Percentiles rank a stretch among this genome's conserved stretches.
phyloP scores from a whole-genome alignment of 2,797 vertebrate genomes.

The Schizothorax lantsangensis region DNA sequence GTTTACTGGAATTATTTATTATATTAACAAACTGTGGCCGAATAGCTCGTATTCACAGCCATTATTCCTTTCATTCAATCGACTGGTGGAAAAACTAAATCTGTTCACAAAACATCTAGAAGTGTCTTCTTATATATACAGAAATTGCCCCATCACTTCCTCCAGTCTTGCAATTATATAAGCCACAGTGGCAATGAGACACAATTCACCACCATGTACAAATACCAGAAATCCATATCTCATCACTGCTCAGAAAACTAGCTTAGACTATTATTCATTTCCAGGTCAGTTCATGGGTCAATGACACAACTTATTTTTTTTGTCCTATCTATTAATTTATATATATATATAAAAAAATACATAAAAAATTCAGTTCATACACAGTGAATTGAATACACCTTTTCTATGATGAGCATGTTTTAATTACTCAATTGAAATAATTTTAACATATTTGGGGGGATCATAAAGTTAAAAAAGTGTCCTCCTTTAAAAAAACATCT shows the following conservation, averaged over 20 bases:
- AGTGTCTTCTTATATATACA: neutral
- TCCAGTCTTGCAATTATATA: neutral
- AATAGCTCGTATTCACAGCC: neutral
- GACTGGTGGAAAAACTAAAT: neutral
- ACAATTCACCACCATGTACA: neutral
- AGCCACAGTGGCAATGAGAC: neutral
- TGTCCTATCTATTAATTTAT: neutral
- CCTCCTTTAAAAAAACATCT: too few species aligned
- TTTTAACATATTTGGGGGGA: neutral
- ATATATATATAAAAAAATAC: neutral
- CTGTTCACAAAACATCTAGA: neutral
- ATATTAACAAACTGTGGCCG: neutral
- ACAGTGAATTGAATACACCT: neutral
- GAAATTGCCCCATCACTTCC: constrained; percentile 13
- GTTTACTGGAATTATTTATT: neutral
- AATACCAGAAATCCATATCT: neutral
- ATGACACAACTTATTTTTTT: neutral
- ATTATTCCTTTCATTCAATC: neutral
- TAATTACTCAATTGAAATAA: neutral
- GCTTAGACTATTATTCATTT: neutral
- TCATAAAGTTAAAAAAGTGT: neutral
- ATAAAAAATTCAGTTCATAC: neutral
- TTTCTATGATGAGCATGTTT: neutral
- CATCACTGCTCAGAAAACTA: neutral
- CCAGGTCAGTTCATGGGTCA: neutral